phyloP scores from a whole-genome alignment of 1,140 invertebrate species.

The Ptiloglossa arizonensis region DNA sequence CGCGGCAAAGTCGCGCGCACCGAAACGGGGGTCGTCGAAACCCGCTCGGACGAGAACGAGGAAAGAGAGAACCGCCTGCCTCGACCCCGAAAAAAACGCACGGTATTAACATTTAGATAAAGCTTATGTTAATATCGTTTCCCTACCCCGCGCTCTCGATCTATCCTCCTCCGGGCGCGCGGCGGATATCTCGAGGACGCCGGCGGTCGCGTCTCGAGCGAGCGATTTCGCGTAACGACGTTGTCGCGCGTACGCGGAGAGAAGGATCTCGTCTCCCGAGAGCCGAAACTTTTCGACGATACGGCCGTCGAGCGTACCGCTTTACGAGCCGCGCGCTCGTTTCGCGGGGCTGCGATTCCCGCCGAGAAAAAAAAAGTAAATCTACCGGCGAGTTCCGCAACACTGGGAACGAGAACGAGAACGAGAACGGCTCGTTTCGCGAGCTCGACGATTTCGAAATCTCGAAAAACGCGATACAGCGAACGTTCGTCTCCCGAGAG shows the following conservation, averaged over 20 bases:
- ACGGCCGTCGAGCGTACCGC: no score
- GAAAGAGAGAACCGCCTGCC: no score
- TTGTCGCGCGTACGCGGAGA: neutral
- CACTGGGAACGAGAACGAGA: no score
- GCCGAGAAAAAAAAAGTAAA: no score
- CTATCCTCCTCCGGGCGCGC: neutral
- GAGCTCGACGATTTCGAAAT: no score
- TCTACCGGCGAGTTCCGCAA: no score
- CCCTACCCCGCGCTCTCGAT: conserved; percentile 8
- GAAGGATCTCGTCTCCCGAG: neutral
- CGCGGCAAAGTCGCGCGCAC: conserved; percentile 72
- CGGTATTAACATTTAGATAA: conserved; percentile 80
- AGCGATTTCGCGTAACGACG: conserved; percentile 57
- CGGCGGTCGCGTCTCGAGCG: conserved; percentile 57
- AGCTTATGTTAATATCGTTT: conserved; percentile 73
- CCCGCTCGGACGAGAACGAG: neutral
- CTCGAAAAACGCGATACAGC: no score
- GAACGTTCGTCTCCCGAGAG: no score
- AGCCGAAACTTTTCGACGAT: neutral
- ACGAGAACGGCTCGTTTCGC: no score
- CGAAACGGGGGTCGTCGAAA: no score
- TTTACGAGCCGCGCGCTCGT: neutral
- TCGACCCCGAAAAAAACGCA: neutral
- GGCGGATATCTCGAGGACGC: conserved; percentile 37
- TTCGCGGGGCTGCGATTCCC: no score